Conservation (phyloP, 2,797 vertebrate species). For the Schizopygopsis malacanthus region DNA sequence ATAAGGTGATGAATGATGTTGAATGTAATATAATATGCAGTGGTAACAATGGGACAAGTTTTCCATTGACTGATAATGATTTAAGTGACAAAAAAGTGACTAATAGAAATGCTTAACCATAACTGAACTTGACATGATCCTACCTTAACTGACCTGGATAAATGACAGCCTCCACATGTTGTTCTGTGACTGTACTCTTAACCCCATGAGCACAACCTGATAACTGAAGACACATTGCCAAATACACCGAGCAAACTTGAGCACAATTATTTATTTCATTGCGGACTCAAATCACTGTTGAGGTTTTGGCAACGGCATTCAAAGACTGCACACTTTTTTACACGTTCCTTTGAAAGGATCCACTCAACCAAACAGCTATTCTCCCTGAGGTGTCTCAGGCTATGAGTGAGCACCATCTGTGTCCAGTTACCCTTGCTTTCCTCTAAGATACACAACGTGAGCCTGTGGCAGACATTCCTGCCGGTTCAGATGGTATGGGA, state of each 20-base stretch:
- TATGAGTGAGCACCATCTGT: constrained; percentile 29
- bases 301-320: neutral
- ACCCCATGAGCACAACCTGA: neutral
- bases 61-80: neutral
- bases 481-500: constrained; percentile 11
- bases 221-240: neutral
- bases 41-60: neutral
- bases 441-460: constrained; percentile 30
- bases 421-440: constrained; percentile 23
- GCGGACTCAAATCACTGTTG: neutral
- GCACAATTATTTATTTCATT: neutral
- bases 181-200: neutral
- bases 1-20: neutral
- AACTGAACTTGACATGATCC: neutral
- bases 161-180: neutral
- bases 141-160: neutral
- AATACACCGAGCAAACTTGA: neutral
- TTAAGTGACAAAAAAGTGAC: neutral
- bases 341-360: neutral
- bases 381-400: constrained; percentile 12
- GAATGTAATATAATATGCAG: neutral
- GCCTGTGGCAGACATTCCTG: constrained; percentile 25
- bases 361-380: constrained; percentile 18
- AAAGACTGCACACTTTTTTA: neutral
- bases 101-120: neutral